A percentile compares a stretch with the other conserved stretches of the same genome.
These are phyloP conservation scores for Capricornis sumatraensis DNA, from an alignment of 2,113 vertebrate genomes.

Conservation along the genomic window DNA sequence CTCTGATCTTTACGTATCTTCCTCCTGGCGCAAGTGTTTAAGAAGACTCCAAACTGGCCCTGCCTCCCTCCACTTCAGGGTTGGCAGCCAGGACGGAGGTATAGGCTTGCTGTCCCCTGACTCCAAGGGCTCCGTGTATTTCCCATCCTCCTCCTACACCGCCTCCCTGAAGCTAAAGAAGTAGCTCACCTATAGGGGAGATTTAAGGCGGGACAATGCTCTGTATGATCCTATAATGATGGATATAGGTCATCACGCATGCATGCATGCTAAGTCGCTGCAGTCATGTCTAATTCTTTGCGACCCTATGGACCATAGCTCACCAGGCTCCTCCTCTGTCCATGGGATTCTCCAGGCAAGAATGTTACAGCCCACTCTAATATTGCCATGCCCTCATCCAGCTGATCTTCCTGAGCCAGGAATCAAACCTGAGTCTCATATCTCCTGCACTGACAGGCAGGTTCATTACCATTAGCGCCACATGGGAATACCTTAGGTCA, in stretches of 20 bases:
- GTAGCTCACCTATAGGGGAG: not conserved
- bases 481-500: not conserved
- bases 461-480: not conserved
- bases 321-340: not conserved
- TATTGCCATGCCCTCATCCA: not conserved
- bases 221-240: not conserved
- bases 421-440: not conserved
- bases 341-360: not conserved
- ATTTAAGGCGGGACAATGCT: not conserved
- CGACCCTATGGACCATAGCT: not conserved
- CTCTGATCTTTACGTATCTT: not conserved
- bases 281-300: not conserved
- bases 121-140: accelerated
- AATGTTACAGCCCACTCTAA: not conserved
- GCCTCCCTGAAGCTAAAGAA: not conserved
- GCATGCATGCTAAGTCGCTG: not conserved
- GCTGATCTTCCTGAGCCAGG: not conserved
- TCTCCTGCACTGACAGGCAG: not conserved
- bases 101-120: not conserved
- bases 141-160: not conserved
- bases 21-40: not conserved
- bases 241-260: not conserved
- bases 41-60: not conserved
- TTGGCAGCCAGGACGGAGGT: not conserved
- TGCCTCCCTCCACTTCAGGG: not conserved